Base-by-base conservation (phyloP, 2,888 invertebrate species). In the Lordiphosa andalusiaca region DNA sequence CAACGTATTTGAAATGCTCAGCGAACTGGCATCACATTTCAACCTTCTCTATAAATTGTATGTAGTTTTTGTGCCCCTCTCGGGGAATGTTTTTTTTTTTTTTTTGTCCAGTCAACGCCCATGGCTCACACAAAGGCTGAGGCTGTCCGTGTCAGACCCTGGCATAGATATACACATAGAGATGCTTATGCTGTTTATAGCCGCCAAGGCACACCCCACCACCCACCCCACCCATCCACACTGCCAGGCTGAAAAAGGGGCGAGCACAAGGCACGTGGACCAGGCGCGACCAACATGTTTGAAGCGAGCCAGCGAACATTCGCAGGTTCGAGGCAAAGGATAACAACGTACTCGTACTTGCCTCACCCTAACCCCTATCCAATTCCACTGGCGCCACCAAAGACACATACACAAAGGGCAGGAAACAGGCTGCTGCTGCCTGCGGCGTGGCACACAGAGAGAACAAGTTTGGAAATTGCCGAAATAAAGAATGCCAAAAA, bases 101-200 rank as follows among this genome's bases (percentile, higher is more conserved):
- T 10, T 10, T 30, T 9, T 30, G 30, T 30, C 30, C 30, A 30
- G 30, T 30, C 54, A 12, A 39, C 56, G 33, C 21, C 30, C 39
- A 40, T 49, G 36, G 25, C 12, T 33, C 10, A 13, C n/a, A 19
- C n/a, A 23, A 37, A 30, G 25, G 19, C 38, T 38, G 50, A 19
- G 38, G 39, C 42, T 25, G n/a, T 10, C 49, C 25, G 38, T 35
- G 47, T 35, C 55, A 44, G 58, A 35, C 40, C 47, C 40, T 44
- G 33, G 39, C 21, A 35, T 41, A 51, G 21, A 37, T 44, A 37
- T 35, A 41, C 46, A 47, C 46, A 63, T 50, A 59, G 56, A 62
- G 69, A 74, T 71, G 74, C 73, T 69, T 58, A 56, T 60, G 58
- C 74, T 75, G 75, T 75, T 78, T 71, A 73, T 75, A 66, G 70